Evolutionary conservation across 2,888 invertebrate genomes (phyloP), one percentile per base, ranked within the genome.

Genomic region (Halocaridina rubra): DNA sequence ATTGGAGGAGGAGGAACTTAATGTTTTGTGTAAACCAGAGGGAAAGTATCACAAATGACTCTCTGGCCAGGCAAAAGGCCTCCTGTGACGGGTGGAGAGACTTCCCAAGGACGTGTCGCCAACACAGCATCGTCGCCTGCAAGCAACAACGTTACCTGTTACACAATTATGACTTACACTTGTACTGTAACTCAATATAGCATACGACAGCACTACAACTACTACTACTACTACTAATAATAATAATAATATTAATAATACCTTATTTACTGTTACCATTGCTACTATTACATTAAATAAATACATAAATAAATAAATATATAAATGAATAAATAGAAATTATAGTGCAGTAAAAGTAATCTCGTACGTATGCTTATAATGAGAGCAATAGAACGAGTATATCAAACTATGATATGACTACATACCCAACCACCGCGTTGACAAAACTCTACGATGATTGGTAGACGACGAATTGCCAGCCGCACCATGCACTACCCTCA

Each of bases 391-490:
- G 16, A 27, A 24, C 27, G 19, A 10, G 33, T 76, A 76, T 2
- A 57, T 29, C 4, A 10, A 29, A 8, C 29, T 8, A 24, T 4
- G 5, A 27, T 32, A 5, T n/a, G 4, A 64, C 22, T 2, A 2
- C n/a, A n/a, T 80, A 89, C 89, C 90, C 19, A 90, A 81, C 90
- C 90, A 90, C 30, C 89, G 88, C 0, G 90, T 89, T 71, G 89
- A 89, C 19, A 90, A 77, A 0, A 90, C 89, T 32, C 90, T 85
- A 29, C 90, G 76, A 1, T 87, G 86, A 13, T 61, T 74, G 22
- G 69, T 57, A 22, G 32, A 16, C 0, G 88, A 89, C 0, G 33
- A 13, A 72, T 90, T 89, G 7, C 88, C 89, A 0, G 89, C 89
- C 4, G 89, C 89, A 2, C 89, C 89, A 61, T 89, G 89, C 2